Evolutionary conservation across 30 jellyfish, hydroid and myxozoan species (phyloP).

Genomic region (Mastigias papua): DNA sequence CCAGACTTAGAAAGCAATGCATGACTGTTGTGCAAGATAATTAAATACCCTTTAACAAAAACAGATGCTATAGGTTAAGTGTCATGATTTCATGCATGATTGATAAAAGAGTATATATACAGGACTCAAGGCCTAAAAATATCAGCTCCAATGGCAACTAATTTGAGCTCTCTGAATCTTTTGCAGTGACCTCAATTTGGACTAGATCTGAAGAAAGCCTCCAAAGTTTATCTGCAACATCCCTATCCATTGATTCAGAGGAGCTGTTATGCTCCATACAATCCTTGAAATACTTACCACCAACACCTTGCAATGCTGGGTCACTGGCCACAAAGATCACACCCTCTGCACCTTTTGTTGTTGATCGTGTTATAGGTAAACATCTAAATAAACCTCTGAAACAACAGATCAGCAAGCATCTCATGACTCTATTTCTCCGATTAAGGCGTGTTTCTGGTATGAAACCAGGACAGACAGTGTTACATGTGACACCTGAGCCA

Average conservation of each 20-base stretch:
- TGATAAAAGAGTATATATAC: too few relatives aligned
- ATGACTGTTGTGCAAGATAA: too few relatives aligned
- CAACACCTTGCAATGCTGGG: constrained; percentile 54
- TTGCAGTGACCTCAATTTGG: constrained; percentile 2
- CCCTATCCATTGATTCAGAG: constrained; percentile 75
- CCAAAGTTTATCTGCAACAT: constrained; percentile 82
- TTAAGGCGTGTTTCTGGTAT: constrained; percentile 67
- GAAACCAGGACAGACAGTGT: constrained; percentile 71
- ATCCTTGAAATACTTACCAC: constrained; percentile 73
- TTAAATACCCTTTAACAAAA: too few relatives aligned
- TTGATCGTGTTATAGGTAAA: constrained; percentile 56
- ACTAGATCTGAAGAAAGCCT: constrained; percentile 50
- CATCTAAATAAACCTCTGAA: constrained; percentile 78
- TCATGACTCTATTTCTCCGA: constrained; percentile 34
- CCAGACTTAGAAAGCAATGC: too few relatives aligned
- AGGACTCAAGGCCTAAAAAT: too few relatives aligned
- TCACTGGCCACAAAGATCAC: constrained; percentile 74
- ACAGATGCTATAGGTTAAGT: too few relatives aligned
- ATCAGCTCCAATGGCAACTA: neutral
- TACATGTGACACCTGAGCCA: constrained; percentile 77
- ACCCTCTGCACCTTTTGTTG: constrained; percentile 68
- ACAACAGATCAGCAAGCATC: constrained; percentile 61
- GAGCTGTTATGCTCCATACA: constrained; percentile 59
- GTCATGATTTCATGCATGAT: too few relatives aligned
- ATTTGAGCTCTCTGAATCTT: neutral